Evolutionary conservation across 2,888 invertebrate genomes (phyloP).

Genomic region (Empis livida): DNA sequence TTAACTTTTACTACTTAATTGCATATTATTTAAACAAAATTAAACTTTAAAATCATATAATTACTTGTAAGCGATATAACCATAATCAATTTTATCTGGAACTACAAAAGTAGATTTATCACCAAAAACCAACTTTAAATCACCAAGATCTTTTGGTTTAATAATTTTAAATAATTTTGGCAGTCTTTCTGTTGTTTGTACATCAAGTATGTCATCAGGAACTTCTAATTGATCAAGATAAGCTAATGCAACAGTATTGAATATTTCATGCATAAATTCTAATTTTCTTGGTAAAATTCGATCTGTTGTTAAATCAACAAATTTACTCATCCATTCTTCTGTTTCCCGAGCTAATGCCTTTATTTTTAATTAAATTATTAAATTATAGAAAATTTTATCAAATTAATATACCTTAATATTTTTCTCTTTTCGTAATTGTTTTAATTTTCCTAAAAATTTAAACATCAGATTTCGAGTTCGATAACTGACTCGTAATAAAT

Average conservation of each 20-base stretch:
- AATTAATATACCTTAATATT: constrained; percentile 7
- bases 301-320: constrained; percentile 17
- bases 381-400: not conserved
- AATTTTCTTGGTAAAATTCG: constrained; percentile 21
- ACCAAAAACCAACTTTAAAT: constrained; percentile 12
- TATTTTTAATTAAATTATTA: constrained; percentile 11
- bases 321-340: constrained; percentile 18
- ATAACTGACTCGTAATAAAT: constrained; percentile 17
- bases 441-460: constrained; percentile 14
- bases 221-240: constrained; percentile 14
- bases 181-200: constrained; percentile 15
- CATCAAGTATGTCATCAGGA: constrained; percentile 13
- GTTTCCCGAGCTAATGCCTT: constrained; percentile 11
- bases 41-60: too few species aligned
- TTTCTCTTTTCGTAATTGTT: constrained; percentile 9
- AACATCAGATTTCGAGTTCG: constrained; percentile 20
- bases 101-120: constrained; percentile 10
- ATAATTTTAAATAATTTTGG: constrained; percentile 14
- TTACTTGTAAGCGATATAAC: too few species aligned
- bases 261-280: constrained; percentile 21
- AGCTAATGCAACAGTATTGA: constrained; percentile 19
- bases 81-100: constrained; percentile 6
- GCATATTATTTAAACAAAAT: too few species aligned
- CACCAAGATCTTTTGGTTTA: constrained; percentile 7
- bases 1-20: too few species aligned